Conservation (phyloP, 2,113 vertebrate genomes). For the Anoplopoma fimbria region DNA sequence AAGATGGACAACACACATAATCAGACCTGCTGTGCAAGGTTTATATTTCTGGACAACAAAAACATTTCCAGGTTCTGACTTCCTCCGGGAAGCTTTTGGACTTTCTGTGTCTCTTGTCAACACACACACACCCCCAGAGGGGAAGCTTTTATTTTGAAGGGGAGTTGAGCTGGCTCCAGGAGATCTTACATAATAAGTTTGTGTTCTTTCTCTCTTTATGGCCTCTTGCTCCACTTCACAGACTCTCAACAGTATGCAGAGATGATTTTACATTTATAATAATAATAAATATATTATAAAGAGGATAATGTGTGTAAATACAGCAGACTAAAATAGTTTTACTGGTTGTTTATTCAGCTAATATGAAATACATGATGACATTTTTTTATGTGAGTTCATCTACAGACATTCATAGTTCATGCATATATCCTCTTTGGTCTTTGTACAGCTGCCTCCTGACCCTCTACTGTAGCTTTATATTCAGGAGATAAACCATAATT, state of each 20-base stretch:
- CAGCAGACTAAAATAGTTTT: not conserved
- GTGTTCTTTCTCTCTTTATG: not conserved
- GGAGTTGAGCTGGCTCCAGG: not conserved
- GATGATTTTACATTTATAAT: not conserved
- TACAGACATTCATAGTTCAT: conserved; percentile 36
- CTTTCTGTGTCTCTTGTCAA: not conserved
- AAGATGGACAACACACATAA: not conserved
- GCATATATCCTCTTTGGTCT: conserved; percentile 15
- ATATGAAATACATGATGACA: conserved; percentile 33
- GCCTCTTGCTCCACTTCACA: not conserved
- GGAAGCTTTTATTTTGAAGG: conserved; percentile 16
- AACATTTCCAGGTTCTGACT: not conserved
- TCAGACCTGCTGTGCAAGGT: not conserved
- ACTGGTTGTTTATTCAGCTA: conserved; percentile 47
- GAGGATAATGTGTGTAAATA: not conserved
- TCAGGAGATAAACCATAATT: not conserved
- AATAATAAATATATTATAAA: too few species aligned
- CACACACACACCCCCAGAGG: not conserved
- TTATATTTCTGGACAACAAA: not conserved
- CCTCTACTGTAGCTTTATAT: not conserved
- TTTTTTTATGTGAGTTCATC: not conserved
- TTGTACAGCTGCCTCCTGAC: not conserved
- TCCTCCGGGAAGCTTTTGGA: not conserved
- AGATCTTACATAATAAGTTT: conserved; percentile 4
- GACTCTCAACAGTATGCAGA: not conserved